These are phyloP conservation scores for Argyresthia albistria DNA, from an alignment of 2,888 invertebrate species.

Conservation along the genomic window DNA sequence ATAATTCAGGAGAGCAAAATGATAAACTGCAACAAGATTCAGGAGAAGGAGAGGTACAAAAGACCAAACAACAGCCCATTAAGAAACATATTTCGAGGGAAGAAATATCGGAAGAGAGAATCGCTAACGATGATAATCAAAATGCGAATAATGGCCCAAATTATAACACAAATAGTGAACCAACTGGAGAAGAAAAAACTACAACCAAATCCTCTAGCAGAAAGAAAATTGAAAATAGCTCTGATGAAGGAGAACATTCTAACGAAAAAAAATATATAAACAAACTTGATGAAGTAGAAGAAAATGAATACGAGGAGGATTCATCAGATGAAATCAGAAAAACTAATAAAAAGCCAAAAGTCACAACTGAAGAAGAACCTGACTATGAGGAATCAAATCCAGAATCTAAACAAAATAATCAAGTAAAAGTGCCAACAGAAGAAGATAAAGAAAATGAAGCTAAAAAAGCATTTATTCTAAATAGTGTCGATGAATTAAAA, in stretches of 20 bases:
- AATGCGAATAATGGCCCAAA: neutral
- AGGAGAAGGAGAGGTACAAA: neutral
- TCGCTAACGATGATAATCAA: neutral
- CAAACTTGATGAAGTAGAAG: too few relatives aligned
- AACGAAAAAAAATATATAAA: too few relatives aligned
- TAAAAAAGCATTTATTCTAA: conserved; percentile 44
- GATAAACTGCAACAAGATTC: neutral
- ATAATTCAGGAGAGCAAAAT: neutral
- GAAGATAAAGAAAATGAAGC: conserved; percentile 41
- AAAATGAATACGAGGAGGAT: too few relatives aligned
- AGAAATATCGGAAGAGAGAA: neutral
- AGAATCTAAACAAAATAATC: neutral
- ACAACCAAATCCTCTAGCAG: neutral
- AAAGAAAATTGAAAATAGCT: too few relatives aligned
- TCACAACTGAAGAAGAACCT: neutral
- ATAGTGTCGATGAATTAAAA: conserved; percentile 52
- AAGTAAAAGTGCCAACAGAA: neutral
- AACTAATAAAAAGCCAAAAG: too few relatives aligned
- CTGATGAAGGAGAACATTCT: too few relatives aligned
- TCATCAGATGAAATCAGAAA: too few relatives aligned
- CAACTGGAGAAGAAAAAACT: neutral
- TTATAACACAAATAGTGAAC: neutral
- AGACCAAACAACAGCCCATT: neutral
- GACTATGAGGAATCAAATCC: neutral
- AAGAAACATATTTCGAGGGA: neutral